Conservation (phyloP, 1,140 invertebrate genomes). For the Bombyx mandarina region DNA sequence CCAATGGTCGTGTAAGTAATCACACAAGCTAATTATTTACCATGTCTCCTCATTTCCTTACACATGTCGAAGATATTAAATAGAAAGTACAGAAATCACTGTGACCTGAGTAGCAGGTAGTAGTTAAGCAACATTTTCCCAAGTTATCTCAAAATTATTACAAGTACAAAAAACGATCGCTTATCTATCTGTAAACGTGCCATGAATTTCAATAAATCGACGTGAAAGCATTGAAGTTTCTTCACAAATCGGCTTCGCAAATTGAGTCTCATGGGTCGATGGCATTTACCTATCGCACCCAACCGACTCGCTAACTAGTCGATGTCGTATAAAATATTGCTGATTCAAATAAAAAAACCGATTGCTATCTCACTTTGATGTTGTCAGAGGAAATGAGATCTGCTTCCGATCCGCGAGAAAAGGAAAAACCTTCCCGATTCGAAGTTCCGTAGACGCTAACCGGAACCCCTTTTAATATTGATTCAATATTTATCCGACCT, state of each 20-base stretch:
- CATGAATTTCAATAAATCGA: no score
- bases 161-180: no score
- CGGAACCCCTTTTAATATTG: conserved; percentile 26
- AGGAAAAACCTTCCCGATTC: conserved; percentile 58
- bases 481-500: conserved; percentile 26
- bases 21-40: no score
- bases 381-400: conserved; percentile 68
- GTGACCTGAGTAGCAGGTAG: no score
- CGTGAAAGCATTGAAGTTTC: no score
- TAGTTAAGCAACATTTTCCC: no score
- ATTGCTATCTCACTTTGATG: conserved; percentile 68
- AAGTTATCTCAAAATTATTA: no score
- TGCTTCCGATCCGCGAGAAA: conserved; percentile 63
- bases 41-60: no score
- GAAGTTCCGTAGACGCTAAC: conserved; percentile 32
- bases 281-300: conserved; percentile 20
- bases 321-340: conserved; percentile 60
- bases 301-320: conserved; percentile 49
- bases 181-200: no score
- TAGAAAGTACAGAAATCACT: no score
- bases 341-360: conserved; percentile 65
- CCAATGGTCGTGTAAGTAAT: no score
- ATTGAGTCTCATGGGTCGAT: conserved; percentile 9
- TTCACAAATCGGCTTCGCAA: background rate
- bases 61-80: no score